Base-by-base conservation (phyloP, 2,797 vertebrate genomes). In the Melopsittacus undulatus region DNA sequence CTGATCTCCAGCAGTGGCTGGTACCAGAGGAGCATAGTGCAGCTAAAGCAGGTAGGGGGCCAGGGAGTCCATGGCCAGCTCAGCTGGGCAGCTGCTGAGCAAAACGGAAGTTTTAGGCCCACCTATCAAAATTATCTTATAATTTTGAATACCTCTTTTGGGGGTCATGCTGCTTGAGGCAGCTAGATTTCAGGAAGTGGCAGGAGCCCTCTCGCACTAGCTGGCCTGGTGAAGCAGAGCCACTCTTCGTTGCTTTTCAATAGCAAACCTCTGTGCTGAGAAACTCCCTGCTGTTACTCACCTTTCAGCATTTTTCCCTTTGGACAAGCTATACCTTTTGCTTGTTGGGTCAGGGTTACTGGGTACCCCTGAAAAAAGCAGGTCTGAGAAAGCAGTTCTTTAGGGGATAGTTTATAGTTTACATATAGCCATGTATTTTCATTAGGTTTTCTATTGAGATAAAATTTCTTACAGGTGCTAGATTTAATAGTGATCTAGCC, bases 191-290 rank as follows among this genome's bases (percentile, higher is more conserved):
- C 3, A 13, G 56, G 69, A 79, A 19, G 48, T 0, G 0, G 18
- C 2, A 1, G 27, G 63, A 78, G 10, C 21, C 30, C 40, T 64
- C 59, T 81, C 1, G 0, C 32, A 10, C 9, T 20, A 67, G 63
- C 34, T 64, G 42, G 38, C 10, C 18, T 52, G 2, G 1, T 0
- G 0, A 51, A 52, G 26, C 2, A 1, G 10, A 17, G 8, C 30
- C 14, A 1, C 1, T 20, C 13, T 52, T 26, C 1, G 0, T 17
- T 54, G 24, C 26, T 88, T 91, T 84, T 67, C 21, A 61, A 18
- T 4, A 45, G 34, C 52, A 90, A 73, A 14, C 5, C 23, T 59
- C 24, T 5, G 9, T 9, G 4, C 23, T 79, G 52, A 26, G 38
- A 61, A 84, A 32, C 29, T 26, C 19, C 15, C 52, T 38, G n/a